Percentiles rank a stretch among this genome's conserved stretches.
Conservation (phyloP, 2,113 vertebrate genomes). For the Phalacrocorax aristotelis region DNA sequence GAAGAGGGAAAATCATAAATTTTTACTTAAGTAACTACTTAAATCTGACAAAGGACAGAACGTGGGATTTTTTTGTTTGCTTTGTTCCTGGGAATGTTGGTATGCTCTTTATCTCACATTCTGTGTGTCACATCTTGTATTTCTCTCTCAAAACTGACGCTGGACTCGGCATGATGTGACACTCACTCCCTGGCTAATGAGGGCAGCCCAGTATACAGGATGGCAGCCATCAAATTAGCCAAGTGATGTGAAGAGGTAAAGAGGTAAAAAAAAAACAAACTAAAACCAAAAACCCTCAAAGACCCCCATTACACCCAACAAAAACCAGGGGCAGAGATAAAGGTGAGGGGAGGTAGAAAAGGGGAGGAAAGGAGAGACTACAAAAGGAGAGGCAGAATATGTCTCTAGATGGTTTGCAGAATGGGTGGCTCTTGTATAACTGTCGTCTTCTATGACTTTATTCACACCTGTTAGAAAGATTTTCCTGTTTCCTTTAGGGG, state of each 20-base stretch:
- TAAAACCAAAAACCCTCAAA: too few relatives aligned
- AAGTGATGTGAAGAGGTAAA: not conserved
- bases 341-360: not conserved
- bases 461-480: not conserved
- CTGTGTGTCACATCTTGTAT: not conserved
- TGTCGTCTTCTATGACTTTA: not conserved
- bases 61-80: not conserved
- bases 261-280: not conserved
- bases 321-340: not conserved
- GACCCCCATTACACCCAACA: not conserved
- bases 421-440: not conserved
- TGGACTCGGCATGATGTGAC: not conserved
- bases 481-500: not conserved
- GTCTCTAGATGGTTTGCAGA: not conserved
- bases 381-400: not conserved
- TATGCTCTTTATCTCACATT: not conserved
- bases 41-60: not conserved
- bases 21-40: not conserved
- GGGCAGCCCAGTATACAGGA: not conserved
- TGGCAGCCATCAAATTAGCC: not conserved
- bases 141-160: not conserved
- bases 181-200: rapidly evolving
- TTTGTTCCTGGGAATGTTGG: not conserved
- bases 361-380: not conserved
- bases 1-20: not conserved